Evolutionary conservation across 2,797 vertebrate species (phyloP).

Genomic region (Peromyscus nudipes): DNA sequence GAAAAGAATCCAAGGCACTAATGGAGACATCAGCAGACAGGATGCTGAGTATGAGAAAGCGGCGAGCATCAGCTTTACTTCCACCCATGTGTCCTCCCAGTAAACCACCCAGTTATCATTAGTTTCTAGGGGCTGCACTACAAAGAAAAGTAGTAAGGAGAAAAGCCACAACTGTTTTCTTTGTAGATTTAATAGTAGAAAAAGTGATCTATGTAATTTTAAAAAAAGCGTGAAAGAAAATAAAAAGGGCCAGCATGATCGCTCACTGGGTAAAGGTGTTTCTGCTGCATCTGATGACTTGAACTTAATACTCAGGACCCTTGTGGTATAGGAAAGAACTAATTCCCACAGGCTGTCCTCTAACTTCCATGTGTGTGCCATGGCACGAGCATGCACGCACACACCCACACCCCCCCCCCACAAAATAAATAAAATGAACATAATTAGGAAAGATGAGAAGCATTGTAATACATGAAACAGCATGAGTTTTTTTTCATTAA

Average conservation of each 20-base stretch:
- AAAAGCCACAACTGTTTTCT: not conserved
- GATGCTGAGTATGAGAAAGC: not conserved
- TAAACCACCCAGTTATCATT: not conserved
- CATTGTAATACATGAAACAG: not conserved
- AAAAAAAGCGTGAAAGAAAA: not conserved
- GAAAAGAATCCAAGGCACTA: constrained; percentile 43
- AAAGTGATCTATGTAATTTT: not conserved
- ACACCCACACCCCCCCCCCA: not conserved
- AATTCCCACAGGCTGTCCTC: not conserved
- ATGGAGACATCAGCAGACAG: not conserved
- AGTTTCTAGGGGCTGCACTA: not conserved
- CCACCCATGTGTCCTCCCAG: not conserved
- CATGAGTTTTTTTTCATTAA: not conserved
- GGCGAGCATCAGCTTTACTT: not conserved
- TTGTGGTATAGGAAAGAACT: not conserved
- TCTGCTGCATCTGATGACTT: not conserved
- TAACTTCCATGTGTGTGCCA: not conserved
- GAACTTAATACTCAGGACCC: not conserved
- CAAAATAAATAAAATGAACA: not conserved
- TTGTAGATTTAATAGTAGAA: constrained; percentile 23
- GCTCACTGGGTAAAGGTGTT: not conserved
- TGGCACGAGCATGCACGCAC: not conserved
- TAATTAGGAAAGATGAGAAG: not conserved
- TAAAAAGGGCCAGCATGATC: not conserved
- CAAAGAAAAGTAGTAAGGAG: constrained; percentile 18